Conservation (phyloP, 2,888 invertebrate species). For the Rhagonycha lutea region DNA sequence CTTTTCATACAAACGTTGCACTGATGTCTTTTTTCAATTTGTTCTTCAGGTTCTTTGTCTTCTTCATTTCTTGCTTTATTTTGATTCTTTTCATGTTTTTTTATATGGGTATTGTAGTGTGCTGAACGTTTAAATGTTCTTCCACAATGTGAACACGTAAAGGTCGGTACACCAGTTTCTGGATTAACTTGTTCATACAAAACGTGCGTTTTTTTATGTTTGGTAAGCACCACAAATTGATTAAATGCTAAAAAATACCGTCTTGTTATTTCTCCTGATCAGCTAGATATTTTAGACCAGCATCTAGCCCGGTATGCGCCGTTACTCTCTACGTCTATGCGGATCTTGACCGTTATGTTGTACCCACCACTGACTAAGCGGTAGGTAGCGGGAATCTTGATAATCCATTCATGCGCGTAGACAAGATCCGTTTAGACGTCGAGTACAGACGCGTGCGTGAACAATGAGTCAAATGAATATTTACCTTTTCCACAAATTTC, state of each 20-base stretch:
- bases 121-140: conserved; percentile 24
- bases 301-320: too few relatives aligned
- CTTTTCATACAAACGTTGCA: conserved; percentile 29
- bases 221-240: conserved; percentile 23
- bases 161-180: conserved; percentile 41
- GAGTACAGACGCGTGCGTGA: too few relatives aligned
- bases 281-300: too few relatives aligned
- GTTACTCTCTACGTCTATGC: too few relatives aligned
- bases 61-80: neutral
- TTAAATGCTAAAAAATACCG: conserved; percentile 17
- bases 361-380: too few relatives aligned
- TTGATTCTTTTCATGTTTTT: conserved; percentile 12
- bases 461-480: neutral
- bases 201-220: conserved; percentile 50
- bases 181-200: conserved; percentile 30
- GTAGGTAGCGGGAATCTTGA: neutral
- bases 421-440: too few relatives aligned
- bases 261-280: too few relatives aligned
- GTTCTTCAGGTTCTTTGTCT: conserved; percentile 2
- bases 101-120: conserved; percentile 21
- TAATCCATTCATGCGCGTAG: neutral
- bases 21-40: conserved; percentile 3
- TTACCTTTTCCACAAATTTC: conserved; percentile 32
- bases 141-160: conserved; percentile 27
- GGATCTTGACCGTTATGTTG: too few relatives aligned